phyloP scores from a whole-genome alignment of 2,888 invertebrate species.

The Noctua janthe region DNA sequence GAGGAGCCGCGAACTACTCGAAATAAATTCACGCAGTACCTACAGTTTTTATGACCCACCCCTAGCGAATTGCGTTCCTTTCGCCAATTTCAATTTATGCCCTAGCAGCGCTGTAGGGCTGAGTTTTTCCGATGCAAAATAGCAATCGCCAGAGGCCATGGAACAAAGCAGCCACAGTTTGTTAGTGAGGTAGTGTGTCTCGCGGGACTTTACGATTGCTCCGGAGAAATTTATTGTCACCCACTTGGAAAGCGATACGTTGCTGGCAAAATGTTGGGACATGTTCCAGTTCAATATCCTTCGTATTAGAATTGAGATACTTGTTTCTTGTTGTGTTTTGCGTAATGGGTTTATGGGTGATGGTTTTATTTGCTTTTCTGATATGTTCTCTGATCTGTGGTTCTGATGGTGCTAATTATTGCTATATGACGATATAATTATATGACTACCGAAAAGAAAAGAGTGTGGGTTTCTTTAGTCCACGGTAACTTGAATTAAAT shows the following conservation, averaged over 20 bases:
- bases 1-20: conserved; percentile 60
- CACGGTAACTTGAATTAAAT: background rate
- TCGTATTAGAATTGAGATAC: conserved; percentile 68
- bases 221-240: conserved; percentile 82
- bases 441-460: background rate
- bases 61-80: conserved; percentile 81
- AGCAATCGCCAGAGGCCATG: conserved; percentile 75
- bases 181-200: conserved; percentile 67
- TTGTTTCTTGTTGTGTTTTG: conserved; percentile 43
- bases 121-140: conserved; percentile 85
- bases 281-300: conserved; percentile 66
- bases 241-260: conserved; percentile 81
- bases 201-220: conserved; percentile 80
- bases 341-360: conserved; percentile 25
- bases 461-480: background rate
- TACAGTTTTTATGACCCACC: conserved; percentile 76
- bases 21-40: conserved; percentile 74
- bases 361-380: background rate
- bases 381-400: background rate
- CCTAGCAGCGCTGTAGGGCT: conserved; percentile 77
- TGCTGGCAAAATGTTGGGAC: conserved; percentile 68
- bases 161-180: conserved; percentile 65
- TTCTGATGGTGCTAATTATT: background rate
- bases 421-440: too few species aligned
- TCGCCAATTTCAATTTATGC: conserved; percentile 86